Conservation (phyloP, 2,888 invertebrate genomes). For the Xylophagus ater region DNA sequence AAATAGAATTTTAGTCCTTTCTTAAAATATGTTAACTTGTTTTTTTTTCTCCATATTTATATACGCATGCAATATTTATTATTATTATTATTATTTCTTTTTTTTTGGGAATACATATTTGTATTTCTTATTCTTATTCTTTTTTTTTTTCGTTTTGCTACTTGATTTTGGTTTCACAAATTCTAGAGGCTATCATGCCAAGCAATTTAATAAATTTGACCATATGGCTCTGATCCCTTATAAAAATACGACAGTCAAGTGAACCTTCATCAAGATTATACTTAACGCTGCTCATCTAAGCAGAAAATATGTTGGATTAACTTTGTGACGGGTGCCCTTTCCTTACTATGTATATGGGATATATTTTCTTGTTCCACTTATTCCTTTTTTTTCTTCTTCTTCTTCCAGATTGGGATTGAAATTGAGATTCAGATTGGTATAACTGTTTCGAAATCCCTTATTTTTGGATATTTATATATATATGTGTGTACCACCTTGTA, state of each 20-base stretch:
- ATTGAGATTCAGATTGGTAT: background rate
- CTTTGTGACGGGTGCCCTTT: slow-evolving; percentile 13
- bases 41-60: no score
- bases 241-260: slow-evolving; percentile 15
- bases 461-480: no score
- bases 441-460: background rate
- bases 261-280: slow-evolving; percentile 18
- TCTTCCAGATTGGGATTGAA: background rate
- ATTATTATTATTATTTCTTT: no score
- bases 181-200: slow-evolving; percentile 5
- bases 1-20: slow-evolving; percentile 3
- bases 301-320: slow-evolving; percentile 19
- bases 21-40: slow-evolving; percentile 7
- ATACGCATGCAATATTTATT: no score
- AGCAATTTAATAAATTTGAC: slow-evolving; percentile 18
- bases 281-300: slow-evolving; percentile 17
- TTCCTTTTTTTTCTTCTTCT: background rate
- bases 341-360: slow-evolving; percentile 1
- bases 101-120: no score
- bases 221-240: slow-evolving; percentile 17
- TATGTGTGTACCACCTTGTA: no score
- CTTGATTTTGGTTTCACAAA: slow-evolving; percentile 4
- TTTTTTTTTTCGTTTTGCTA: no score
- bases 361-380: background rate
- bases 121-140: no score